Evolutionary conservation across 64 coral and sea anemone genomes (phyloP), one percentile per base, ranked within the genome.

Genomic region (Montipora efflorescens): DNA sequence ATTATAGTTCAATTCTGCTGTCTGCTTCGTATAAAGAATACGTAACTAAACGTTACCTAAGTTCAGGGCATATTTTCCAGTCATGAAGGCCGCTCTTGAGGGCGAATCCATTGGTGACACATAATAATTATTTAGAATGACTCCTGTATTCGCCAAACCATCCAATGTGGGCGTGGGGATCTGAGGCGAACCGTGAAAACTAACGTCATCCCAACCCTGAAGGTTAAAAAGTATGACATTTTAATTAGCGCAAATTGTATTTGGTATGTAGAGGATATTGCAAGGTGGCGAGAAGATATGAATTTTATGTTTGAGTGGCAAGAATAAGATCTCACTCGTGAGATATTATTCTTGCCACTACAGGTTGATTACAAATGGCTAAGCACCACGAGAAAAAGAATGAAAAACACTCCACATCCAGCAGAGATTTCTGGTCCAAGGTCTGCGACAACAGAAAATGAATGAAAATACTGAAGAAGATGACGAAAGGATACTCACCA

Each of bases 121-220:
- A 47, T 97, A 97, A 86, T 97, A 97, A 59, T 94, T 97, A 82
- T 97, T 97, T 5, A 97, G 62, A 57, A 97, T 95, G 5, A 97
- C 96, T 47, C 96, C 96, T 5, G 76, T 89, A n/a, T 95, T 95
- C 15, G 96, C 96, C 14, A 97, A 75, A 18, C 78, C 89, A 58
- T 97, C 96, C 47, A 97, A 70, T 9, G 92, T 90, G 5, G 96
- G 96, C 59, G 96, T 97, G 84, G 96, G 93, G 82, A 97, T 97
- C 64, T 97, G 96, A 74, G 96, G 84, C 74, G 96, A 97, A 58
- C 96, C 96, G 57, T 97, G 96, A 58, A 97, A 97, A 89, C 96
- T 97, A 84, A 97, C 93, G 46, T 97, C 96, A 97, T 97, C 96
- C 96, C 96, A 97, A 66, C 96, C 96, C 96, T 97, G 46, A 1